A percentile compares a stretch with the other conserved stretches of the same genome.
These are phyloP conservation scores for Orchesella flavescens DNA, from an alignment of 2,888 invertebrate species.

Conservation along the genomic window DNA sequence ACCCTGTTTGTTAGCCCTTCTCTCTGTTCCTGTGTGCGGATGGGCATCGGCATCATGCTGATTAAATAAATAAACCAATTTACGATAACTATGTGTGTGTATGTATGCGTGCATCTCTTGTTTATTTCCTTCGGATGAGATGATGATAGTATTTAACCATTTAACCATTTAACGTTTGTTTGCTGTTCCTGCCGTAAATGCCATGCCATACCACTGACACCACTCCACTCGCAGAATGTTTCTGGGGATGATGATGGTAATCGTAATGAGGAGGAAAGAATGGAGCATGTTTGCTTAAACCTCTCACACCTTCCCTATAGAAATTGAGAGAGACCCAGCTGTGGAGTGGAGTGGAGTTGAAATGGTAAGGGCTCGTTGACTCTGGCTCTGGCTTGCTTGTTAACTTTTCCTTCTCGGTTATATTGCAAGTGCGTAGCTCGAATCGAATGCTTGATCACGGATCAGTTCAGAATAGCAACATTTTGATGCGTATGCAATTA, in stretches of 20 bases:
- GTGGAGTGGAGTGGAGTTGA: no score
- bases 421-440: not conserved
- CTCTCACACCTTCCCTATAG: conserved; percentile 9
- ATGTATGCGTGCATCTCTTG: conserved; percentile 40
- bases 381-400: no score
- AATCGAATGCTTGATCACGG: not conserved
- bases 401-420: no score
- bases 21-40: conserved; percentile 5
- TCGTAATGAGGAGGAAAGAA: conserved; percentile 14
- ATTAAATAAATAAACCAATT: conserved; percentile 64
- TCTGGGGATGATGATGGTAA: conserved; percentile 4
- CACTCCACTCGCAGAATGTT: not conserved
- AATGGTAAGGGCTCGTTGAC: no score
- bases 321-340: no score
- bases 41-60: conserved; percentile 34
- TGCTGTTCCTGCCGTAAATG: no score
- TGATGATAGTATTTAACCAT: conserved; percentile 45
- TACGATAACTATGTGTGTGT: conserved; percentile 40
- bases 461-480: not conserved
- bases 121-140: conserved; percentile 44
- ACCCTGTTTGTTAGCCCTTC: conserved; percentile 63
- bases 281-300: conserved; percentile 30
- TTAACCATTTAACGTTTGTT: conserved; percentile 3
- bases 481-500: not conserved
- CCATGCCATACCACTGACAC: not conserved